Evolutionary conservation across 1,140 invertebrate species (phyloP), one percentile per base, ranked within the genome.

Genomic region (Anoplolepis gracilipes): DNA sequence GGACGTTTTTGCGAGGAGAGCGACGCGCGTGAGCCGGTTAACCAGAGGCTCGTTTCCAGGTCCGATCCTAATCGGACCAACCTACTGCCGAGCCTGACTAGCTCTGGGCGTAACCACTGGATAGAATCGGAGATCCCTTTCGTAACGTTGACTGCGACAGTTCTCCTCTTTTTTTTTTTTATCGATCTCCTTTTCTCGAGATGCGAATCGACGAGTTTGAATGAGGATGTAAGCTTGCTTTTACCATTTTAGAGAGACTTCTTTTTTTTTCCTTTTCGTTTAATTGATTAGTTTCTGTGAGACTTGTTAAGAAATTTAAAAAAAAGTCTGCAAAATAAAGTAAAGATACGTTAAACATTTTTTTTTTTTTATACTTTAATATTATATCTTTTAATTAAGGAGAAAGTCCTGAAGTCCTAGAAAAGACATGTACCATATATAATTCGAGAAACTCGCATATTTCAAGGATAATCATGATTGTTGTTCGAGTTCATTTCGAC

Each of bases 101-200:
- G 91, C 88, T 90, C 89, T 91, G 92, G 92, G 92, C 92, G 92
- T 93, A 90, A 93, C 92, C 92, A 87, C 89, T 91, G 90, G 86
- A 90, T 91, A 59, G 64, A 59, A 82, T 46, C 87, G 88, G 61
- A 49, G 75, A 88, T 86, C 79, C 30, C 28, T 82, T 82, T n/a
- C 84, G 62, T 76, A 62, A 33, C 73, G 86, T 10, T 11, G 25
- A 77, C n/a, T 78, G 65, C 65, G 67, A 73, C 78, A 46, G n/a
- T 55, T 62, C 64, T 25, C 25, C 25, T 30, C 30, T 19, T 59
- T 39, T 67, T 39, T 67, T 39, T 46, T 89, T 89, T 85, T 88
- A 88, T 72, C 67, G 42, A 28, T 49, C 33, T 28, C 64, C 42
- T 76, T n/a, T n/a, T n/a, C n/a, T 76, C 25, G 62, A 88, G 57